Conservation (phyloP, 1,140 invertebrate species). For the Aphaenogaster rudis region DNA sequence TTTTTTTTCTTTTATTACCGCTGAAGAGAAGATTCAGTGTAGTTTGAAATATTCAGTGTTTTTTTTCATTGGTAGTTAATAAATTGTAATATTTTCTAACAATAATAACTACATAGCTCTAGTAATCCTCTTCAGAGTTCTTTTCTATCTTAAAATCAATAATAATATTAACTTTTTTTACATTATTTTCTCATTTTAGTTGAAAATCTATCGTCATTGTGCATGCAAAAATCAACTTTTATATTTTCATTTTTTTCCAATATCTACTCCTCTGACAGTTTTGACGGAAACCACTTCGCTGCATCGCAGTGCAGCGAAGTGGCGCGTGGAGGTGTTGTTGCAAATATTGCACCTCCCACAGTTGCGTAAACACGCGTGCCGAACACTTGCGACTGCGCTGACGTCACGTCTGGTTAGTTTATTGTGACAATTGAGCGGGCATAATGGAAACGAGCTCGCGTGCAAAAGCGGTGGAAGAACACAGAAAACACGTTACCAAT, state of each 20-base stretch:
- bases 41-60: too few species aligned
- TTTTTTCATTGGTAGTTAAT: too few species aligned
- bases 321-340: conserved; percentile 38
- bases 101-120: too few species aligned
- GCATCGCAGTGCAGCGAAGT: conserved; percentile 25
- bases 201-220: neutral
- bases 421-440: conserved; percentile 55
- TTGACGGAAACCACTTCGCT: conserved; percentile 28
- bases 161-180: neutral
- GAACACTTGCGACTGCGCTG: conserved; percentile 52
- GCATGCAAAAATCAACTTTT: neutral
- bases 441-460: conserved; percentile 47
- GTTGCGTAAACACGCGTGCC: conserved; percentile 60
- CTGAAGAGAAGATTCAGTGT: too few species aligned
- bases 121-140: too few species aligned
- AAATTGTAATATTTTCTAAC: too few species aligned
- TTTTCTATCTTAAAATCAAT: neutral
- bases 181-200: too few species aligned
- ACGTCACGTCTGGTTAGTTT: conserved; percentile 41
- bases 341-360: conserved; percentile 23
- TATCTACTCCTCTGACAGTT: neutral
- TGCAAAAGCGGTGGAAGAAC: conserved; percentile 46
- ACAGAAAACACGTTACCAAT: conserved; percentile 54
- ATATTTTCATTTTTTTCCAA: neutral
- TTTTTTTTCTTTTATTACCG: too few species aligned